Conservation (phyloP, 2,113 vertebrate species). For the Sylvietta virens region DNA sequence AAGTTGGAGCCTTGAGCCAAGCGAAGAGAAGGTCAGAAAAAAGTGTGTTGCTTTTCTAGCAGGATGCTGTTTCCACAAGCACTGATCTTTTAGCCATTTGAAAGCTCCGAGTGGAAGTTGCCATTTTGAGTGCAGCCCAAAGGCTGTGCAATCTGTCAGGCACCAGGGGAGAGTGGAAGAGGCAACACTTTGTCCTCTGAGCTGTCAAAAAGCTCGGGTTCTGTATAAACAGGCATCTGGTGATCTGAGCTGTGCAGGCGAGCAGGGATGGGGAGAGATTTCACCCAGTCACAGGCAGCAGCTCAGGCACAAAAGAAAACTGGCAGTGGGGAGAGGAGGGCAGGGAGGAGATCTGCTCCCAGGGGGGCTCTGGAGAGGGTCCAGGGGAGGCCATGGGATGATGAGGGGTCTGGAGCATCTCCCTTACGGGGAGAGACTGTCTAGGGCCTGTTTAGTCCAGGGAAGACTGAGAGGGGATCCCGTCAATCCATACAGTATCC, state of each 20-base stretch:
- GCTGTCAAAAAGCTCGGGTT: slow-evolving; percentile 50
- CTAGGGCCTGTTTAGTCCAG: not conserved
- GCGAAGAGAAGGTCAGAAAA: slow-evolving; percentile 4
- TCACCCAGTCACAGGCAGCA: slow-evolving; percentile 7
- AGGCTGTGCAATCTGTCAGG: slow-evolving; percentile 63
- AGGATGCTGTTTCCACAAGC: not conserved
- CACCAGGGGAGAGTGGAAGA: slow-evolving; percentile 54
- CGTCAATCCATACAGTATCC: not conserved
- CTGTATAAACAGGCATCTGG: slow-evolving; percentile 63
- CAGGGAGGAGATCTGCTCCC: not conserved
- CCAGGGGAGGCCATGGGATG: not conserved
- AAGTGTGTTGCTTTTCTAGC: not conserved
- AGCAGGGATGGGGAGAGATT: not conserved
- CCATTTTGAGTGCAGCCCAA: slow-evolving; percentile 55
- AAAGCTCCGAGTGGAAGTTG: slow-evolving; percentile 9
- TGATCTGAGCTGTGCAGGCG: slow-evolving; percentile 17
- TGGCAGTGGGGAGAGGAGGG: not conserved
- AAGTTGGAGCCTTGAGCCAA: not conserved
- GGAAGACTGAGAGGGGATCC: not conserved
- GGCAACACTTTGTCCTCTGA: slow-evolving; percentile 60
- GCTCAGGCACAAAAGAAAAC: not conserved
- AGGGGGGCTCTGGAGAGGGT: not conserved
- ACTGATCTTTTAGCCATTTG: slow-evolving; percentile 57
- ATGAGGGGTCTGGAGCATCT: not conserved
- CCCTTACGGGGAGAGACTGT: not conserved